These are phyloP conservation scores for Rhodinocichla rosea DNA, from an alignment of 2,113 vertebrate genomes.

Conservation along the genomic window DNA sequence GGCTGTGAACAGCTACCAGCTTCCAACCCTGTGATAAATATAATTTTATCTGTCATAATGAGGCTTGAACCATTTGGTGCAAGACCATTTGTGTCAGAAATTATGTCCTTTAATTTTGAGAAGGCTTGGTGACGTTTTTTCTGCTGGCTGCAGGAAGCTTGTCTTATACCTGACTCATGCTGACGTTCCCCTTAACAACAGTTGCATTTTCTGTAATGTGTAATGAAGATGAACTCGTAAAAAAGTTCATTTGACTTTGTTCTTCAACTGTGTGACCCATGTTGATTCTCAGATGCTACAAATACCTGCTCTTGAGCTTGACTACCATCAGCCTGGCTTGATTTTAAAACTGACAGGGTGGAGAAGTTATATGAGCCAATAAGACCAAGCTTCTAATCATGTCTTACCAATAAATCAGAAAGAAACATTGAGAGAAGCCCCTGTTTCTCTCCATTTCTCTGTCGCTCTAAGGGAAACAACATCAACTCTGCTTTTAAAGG, in stretches of 20 bases:
- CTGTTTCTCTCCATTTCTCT: background rate
- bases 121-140: background rate
- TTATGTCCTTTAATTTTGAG: background rate
- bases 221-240: background rate
- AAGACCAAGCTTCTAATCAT: background rate
- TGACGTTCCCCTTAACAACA: background rate
- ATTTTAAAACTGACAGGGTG: background rate
- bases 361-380: background rate
- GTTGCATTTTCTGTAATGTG: background rate
- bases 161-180: background rate
- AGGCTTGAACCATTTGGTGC: background rate
- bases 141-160: background rate
- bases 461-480: background rate
- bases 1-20: background rate
- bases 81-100: background rate
- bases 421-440: background rate
- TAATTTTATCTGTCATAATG: constrained; percentile 20
- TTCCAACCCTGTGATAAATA: background rate
- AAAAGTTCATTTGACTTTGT: background rate
- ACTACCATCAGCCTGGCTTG: background rate
- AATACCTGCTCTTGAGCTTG: background rate
- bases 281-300: background rate
- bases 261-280: background rate
- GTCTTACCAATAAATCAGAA: background rate
- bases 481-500: background rate